These are phyloP conservation scores for Brachionus rubens DNA, from an alignment of 1,140 invertebrate species.

Conservation along the genomic window DNA sequence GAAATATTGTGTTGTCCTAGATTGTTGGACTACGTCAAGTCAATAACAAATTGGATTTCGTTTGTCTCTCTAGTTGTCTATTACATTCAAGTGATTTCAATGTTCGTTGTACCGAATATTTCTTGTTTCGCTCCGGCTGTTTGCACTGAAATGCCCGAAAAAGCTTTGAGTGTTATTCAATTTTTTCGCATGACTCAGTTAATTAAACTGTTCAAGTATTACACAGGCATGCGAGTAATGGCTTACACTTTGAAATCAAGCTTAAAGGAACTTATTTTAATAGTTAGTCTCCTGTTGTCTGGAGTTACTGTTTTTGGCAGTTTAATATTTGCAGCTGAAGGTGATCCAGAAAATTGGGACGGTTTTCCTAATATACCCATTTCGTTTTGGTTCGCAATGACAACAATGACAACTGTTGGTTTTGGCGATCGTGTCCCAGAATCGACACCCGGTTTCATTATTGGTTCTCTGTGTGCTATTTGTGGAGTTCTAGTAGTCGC, in stretches of 20 bases:
- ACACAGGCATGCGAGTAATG: constrained; percentile 51
- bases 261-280: constrained; percentile 51
- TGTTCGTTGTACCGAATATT: not conserved
- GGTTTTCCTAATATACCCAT: constrained; percentile 51
- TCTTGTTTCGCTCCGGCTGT: not conserved
- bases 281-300: constrained; percentile 51
- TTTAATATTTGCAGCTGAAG: constrained; percentile 51
- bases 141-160: not conserved
- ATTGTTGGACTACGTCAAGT: constrained; percentile 91
- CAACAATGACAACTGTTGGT: constrained; percentile 56
- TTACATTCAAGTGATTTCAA: constrained; percentile 70
- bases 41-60: constrained; percentile 97
- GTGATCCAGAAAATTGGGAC: constrained; percentile 47
- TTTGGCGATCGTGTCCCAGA: constrained; percentile 53
- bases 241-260: constrained; percentile 52
- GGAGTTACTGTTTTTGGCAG: constrained; percentile 52
- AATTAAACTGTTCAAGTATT: constrained; percentile 52
- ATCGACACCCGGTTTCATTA: constrained; percentile 50
- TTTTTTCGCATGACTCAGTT: constrained; percentile 51
- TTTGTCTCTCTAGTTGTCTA: constrained; percentile 98
- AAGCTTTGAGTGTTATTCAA: constrained; percentile 45
- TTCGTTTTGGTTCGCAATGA: constrained; percentile 55
- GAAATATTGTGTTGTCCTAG: constrained; percentile 87
- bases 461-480: constrained; percentile 53
- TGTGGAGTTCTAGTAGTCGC: constrained; percentile 54